Conservation (phyloP, 2,113 vertebrate genomes). For the Datnioides undecimradiatus region DNA sequence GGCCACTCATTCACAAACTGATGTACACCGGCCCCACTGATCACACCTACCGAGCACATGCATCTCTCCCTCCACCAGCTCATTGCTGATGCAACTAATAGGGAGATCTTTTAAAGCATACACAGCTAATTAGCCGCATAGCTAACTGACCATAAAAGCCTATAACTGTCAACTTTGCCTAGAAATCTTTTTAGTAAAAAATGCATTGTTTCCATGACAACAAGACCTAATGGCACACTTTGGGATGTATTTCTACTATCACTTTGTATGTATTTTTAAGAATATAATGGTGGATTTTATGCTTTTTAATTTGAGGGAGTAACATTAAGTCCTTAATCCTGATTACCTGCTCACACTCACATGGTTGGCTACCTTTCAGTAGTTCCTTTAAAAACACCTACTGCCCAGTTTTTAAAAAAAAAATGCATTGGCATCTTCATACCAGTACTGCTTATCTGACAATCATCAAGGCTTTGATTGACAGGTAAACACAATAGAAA, state of each 20-base stretch:
- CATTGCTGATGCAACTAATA: conserved; percentile 31
- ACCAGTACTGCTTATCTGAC: conserved; percentile 30
- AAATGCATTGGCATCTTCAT: conserved; percentile 13
- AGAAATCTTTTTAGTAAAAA: conserved; percentile 28
- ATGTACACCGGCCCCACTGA: conserved; percentile 1
- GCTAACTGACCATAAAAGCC: conserved; percentile 30
- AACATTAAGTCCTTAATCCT: neutral
- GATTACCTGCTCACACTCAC: neutral
- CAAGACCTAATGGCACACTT: conserved; percentile 45
- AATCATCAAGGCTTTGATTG: conserved; percentile 47
- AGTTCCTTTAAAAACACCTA: neutral
- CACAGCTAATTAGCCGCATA: conserved; percentile 32
- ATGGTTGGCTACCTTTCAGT: neutral
- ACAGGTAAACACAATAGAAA: conserved; percentile 61
- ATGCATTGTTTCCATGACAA: conserved; percentile 70
- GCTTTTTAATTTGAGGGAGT: conserved; percentile 1
- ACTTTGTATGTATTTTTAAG: conserved; percentile 18
- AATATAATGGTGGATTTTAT: conserved; percentile 23
- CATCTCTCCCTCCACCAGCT: neutral
- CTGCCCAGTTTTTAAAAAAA: conserved; percentile 7
- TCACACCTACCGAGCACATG: conserved; percentile 4
- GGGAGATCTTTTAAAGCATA: conserved; percentile 23
- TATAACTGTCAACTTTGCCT: conserved; percentile 42
- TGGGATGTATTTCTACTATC: conserved; percentile 36
- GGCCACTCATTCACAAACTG: conserved; percentile 48